Evolutionary conservation across 2,113 vertebrate species (phyloP), one percentile per base, ranked within the genome.

Genomic region (Dermatemys mawii): DNA sequence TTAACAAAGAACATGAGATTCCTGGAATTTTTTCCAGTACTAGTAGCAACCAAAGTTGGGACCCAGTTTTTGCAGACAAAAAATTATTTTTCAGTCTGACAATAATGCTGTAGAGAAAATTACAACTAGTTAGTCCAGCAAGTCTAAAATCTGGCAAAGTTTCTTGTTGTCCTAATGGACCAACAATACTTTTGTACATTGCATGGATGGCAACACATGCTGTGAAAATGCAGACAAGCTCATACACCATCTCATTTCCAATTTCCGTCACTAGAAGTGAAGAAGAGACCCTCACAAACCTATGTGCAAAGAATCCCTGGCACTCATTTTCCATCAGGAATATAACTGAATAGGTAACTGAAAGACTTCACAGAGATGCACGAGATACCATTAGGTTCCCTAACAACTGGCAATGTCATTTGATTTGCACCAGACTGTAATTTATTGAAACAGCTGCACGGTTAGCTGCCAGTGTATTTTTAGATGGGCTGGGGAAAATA

Each of bases 1-100:
- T 83, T 8, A 29, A 88, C 57, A 82, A 86, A 94, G 93, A 92
- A 90, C 89, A 96, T 14, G 89, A 95, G 83, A 96, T 76, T 46
- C 48, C 70, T 41, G 78, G 9, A 82, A 48, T 13, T 83, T 50
- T 78, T 89, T 75, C 93, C 97, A 94, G 67, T 13, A 78, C 89
- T 84, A 92, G 87, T 78, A 91, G 96, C 85, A 78, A 41, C 1
- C 0, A 0, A 87, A 46, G 0, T 67, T 53, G 2, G 93, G 46
- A 78, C 55, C 24, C 91, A 84, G 13, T 48, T 87, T 70, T 96
- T 95, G 94, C 96, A 76, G 67, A 67, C 3, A 2, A 50, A 32
- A 84, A 76, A 81, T 81, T 96, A 79, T 87, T 95, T 96, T 95
- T 83, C 93, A 92, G 48, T 35, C 86, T 0, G 14, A 89, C 75